These are phyloP conservation scores for Argentina silus DNA, from an alignment of 2,797 vertebrate genomes.

Conservation along the genomic window DNA sequence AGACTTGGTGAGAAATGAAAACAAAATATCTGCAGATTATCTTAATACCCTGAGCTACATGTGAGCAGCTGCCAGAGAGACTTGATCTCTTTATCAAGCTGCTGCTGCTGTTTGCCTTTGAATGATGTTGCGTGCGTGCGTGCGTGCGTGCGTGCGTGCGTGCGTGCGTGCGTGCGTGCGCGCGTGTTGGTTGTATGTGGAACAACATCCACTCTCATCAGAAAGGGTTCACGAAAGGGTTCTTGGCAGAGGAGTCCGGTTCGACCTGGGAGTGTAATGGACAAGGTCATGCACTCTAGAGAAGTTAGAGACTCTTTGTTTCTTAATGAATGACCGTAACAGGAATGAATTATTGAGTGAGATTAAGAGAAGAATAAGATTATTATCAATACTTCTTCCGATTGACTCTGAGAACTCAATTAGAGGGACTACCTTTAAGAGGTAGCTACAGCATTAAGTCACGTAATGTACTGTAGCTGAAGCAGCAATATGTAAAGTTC, in stretches of 20 bases:
- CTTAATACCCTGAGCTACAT: background rate
- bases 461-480: background rate
- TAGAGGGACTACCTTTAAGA: background rate
- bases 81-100: background rate
- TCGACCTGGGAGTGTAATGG: conserved; percentile 5
- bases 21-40: conserved; percentile 5
- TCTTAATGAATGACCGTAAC: conserved; percentile 3
- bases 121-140: background rate
- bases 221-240: too few relatives aligned
- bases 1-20: background rate
- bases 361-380: background rate
- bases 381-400: background rate
- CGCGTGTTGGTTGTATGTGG: too few relatives aligned
- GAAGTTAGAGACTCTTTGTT: background rate
- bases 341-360: conserved; percentile 8
- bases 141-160: too few relatives aligned
- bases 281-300: background rate
- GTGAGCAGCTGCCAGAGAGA: background rate
- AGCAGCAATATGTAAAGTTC: background rate
- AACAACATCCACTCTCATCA: too few relatives aligned
- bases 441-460: background rate
- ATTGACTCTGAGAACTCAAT: background rate
- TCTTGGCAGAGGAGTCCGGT: too few relatives aligned
- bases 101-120: background rate
- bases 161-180: too few relatives aligned